These are phyloP conservation scores for Rhabdomys pumilio DNA, from an alignment of 2,797 vertebrate species.

Conservation along the genomic window DNA sequence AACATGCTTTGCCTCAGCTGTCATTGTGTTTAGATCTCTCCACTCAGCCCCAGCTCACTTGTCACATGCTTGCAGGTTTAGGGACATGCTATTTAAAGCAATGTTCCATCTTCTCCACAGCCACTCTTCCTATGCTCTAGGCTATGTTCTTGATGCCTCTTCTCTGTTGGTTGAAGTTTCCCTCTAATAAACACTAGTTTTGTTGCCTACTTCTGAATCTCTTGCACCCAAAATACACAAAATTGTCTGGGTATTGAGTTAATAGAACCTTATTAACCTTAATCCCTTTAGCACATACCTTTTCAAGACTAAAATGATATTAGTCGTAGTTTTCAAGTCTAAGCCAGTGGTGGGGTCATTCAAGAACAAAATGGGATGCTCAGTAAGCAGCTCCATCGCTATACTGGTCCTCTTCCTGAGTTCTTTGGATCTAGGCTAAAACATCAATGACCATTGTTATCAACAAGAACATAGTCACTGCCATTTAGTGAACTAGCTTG, in stretches of 20 bases:
- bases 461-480: not conserved
- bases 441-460: not conserved
- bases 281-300: constrained; percentile 88
- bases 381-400: constrained; percentile 96
- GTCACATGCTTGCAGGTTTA: not conserved
- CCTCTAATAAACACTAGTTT: not conserved
- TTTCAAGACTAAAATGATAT: constrained; percentile 95
- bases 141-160: not conserved
- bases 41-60: not conserved
- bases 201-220: not conserved
- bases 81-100: not conserved
- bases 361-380: constrained; percentile 95
- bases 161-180: not conserved
- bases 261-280: not conserved
- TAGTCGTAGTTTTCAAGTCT: constrained; percentile 95
- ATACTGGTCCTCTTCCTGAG: constrained; percentile 97
- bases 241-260: not conserved
- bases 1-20: not conserved
- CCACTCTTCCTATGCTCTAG: not conserved
- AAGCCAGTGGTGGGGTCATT: constrained; percentile 97
- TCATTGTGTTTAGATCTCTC: not conserved
- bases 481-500: not conserved
- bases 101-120: not conserved
- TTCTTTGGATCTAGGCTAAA: constrained; percentile 96
- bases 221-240: not conserved